A percentile compares a stretch with the other conserved stretches of the same genome.
Evolutionary conservation across 2,888 invertebrate genomes (phyloP).

Genomic region (Charanyca ferruginea): DNA sequence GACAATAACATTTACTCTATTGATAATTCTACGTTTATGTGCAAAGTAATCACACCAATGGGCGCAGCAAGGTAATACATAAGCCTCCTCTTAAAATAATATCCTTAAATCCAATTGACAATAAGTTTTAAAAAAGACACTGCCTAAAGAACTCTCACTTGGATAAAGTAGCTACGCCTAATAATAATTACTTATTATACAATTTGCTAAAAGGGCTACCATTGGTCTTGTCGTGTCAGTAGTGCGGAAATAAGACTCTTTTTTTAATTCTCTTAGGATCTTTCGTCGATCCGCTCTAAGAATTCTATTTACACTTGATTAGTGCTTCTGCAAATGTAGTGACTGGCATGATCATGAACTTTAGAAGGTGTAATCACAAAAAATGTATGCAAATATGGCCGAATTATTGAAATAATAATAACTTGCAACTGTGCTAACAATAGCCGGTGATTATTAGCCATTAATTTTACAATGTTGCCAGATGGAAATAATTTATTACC

Average conservation of each 20-base stretch:
- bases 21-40: conserved; percentile 19
- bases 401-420: background rate
- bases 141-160: conserved; percentile 24
- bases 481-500: conserved; percentile 22
- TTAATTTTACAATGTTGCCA: conserved; percentile 28
- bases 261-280: too few relatives aligned
- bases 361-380: background rate
- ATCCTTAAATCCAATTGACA: conserved; percentile 31
- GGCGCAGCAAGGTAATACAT: conserved; percentile 8
- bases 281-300: too few relatives aligned
- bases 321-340: background rate
- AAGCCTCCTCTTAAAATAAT: background rate
- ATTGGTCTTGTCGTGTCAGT: background rate
- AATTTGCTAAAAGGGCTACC: background rate
- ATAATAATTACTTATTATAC: conserved; percentile 6
- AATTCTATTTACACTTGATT: background rate
- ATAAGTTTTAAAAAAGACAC: conserved; percentile 44
- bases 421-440: conserved; percentile 3
- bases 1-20: conserved; percentile 49
- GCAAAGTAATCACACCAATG: conserved; percentile 7
- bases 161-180: conserved; percentile 13
- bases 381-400: conserved; percentile 15
- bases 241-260: too few relatives aligned
- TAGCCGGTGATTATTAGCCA: conserved; percentile 4
- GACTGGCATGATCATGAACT: background rate